Evolutionary conservation across 2,888 invertebrate genomes (phyloP).

Genomic region (Ectemnius cavifrons): DNA sequence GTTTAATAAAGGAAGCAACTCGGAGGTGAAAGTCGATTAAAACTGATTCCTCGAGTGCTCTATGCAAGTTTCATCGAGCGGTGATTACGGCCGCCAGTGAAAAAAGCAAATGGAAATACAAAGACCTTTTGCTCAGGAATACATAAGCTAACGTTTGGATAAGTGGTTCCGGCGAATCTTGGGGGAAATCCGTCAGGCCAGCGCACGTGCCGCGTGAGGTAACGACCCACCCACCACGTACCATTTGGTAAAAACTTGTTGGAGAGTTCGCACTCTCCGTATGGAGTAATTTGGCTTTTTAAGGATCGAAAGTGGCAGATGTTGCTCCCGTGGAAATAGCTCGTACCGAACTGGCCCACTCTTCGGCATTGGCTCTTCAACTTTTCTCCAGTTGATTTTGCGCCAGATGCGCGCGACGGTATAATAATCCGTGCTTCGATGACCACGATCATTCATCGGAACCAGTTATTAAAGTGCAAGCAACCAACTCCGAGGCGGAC

Average conservation of each 20-base stretch:
- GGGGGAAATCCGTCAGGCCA: background rate
- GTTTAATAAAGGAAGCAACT: too few species aligned
- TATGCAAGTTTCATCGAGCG: too few species aligned
- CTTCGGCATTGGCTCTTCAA: constrained; percentile 47
- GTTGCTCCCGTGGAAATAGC: constrained; percentile 51
- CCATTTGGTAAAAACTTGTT: constrained; percentile 40
- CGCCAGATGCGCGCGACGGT: constrained; percentile 57
- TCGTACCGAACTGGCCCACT: constrained; percentile 29
- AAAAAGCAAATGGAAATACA: too few species aligned
- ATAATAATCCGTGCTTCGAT: constrained; percentile 41
- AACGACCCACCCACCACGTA: constrained; percentile 15
- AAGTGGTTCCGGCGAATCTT: constrained; percentile 15
- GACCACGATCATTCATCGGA: constrained; percentile 23
- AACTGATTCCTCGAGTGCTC: too few species aligned
- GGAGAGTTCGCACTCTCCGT: constrained; percentile 39
- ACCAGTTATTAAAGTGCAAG: constrained; percentile 32
- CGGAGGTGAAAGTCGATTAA: too few species aligned
- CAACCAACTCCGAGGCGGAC: background rate
- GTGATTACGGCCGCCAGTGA: too few species aligned
- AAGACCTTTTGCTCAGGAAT: too few species aligned
- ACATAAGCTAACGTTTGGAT: background rate
- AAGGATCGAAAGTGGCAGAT: constrained; percentile 49
- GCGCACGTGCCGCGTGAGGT: background rate
- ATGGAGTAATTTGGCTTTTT: constrained; percentile 53
- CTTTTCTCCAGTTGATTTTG: constrained; percentile 54